A percentile compares a stretch with the other conserved stretches of the same genome.
Evolutionary conservation across 2,797 vertebrate species (phyloP).

Genomic region (Alectoris magna): DNA sequence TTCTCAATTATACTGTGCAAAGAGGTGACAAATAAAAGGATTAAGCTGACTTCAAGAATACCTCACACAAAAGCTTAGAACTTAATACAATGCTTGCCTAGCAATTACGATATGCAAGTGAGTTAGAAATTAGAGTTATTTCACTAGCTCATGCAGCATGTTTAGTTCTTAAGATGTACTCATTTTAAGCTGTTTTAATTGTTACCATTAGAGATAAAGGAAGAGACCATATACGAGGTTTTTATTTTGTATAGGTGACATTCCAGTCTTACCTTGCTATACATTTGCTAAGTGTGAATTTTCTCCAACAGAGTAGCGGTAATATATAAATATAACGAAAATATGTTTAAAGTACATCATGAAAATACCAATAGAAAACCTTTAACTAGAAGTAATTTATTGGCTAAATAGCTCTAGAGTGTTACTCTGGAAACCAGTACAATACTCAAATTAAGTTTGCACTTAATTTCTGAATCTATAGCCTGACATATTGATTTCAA

Average conservation of each 20-base stretch:
- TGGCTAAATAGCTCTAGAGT: not conserved
- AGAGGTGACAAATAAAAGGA: not conserved
- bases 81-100: not conserved
- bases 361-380: conserved; percentile 11
- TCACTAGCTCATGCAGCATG: not conserved
- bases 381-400: conserved; percentile 3
- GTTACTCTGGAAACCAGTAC: conserved; percentile 8
- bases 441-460: not conserved
- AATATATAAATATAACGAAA: not conserved
- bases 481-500: conserved; percentile 40
- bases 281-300: not conserved
- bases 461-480: conserved; percentile 21
- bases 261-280: not conserved
- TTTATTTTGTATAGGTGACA: not conserved
- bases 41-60: not conserved
- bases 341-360: not conserved
- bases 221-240: not conserved
- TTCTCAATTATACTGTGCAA: not conserved
- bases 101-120: not conserved
- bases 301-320: not conserved
- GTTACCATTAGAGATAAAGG: not conserved
- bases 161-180: not conserved
- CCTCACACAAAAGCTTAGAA: not conserved
- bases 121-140: not conserved
- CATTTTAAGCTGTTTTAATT: not conserved